Evolutionary conservation across 2,113 vertebrate species (phyloP).

Genomic region (Anseranas semipalmata): DNA sequence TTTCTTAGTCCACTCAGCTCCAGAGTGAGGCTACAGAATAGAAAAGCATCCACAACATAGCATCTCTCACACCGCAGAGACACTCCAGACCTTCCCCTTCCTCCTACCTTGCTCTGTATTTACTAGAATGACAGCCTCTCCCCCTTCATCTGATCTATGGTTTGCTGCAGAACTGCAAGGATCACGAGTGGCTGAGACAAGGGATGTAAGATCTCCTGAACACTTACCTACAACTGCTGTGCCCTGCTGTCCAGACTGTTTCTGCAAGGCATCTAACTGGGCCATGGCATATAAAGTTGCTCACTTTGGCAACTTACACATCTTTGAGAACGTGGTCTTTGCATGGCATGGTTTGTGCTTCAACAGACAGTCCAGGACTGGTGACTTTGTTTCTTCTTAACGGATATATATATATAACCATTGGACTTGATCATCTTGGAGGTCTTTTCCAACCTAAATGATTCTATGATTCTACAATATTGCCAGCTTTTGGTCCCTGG

Average conservation of each 20-base stretch:
- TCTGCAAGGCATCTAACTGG: not conserved
- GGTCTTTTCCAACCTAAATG: too few species aligned
- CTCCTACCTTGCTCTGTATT: not conserved
- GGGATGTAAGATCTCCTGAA: not conserved
- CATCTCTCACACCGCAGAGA: not conserved
- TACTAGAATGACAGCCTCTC: not conserved
- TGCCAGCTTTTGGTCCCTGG: not conserved
- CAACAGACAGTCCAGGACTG: not conserved
- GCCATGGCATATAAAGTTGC: not conserved
- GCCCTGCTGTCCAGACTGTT: not conserved
- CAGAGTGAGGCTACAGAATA: not conserved
- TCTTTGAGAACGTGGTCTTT: not conserved
- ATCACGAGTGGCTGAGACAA: not conserved
- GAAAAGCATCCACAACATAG: not conserved
- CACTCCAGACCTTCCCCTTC: not conserved
- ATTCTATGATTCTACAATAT: too few species aligned
- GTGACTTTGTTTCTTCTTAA: not conserved
- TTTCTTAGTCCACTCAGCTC: not conserved
- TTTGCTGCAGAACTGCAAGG: not conserved
- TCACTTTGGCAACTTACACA: not conserved
- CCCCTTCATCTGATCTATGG: not conserved
- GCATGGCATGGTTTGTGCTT: not conserved
- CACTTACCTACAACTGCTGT: not conserved
- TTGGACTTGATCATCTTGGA: too few species aligned
- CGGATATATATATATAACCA: too few species aligned